Percentiles rank a stretch among this genome's conserved stretches.
Evolutionary conservation across 2,113 vertebrate genomes (phyloP).

Genomic region (Mormoops blainvillei): DNA sequence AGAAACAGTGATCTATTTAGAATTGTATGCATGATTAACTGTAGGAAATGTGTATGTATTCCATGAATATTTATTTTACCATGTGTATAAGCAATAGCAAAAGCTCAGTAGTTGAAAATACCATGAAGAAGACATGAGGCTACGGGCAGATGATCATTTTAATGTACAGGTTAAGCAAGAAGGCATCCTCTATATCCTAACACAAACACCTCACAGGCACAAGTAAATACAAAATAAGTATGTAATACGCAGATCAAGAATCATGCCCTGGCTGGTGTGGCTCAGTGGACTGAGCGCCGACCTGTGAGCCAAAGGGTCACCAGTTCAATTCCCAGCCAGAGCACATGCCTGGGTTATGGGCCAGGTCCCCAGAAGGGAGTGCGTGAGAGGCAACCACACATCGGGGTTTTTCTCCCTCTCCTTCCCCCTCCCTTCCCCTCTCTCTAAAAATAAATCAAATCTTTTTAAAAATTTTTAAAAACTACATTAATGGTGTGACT

Average conservation of each 20-base stretch:
- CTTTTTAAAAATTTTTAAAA: too few species aligned
- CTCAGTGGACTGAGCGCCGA: too few species aligned
- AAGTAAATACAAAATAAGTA: conserved; percentile 15
- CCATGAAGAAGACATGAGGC: conserved; percentile 50
- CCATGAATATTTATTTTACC: conserved; percentile 29
- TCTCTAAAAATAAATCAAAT: too few species aligned
- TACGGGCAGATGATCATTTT: conserved; percentile 78
- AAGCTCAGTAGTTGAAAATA: conserved; percentile 33
- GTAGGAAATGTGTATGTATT: conserved; percentile 14
- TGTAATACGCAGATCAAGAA: neutral
- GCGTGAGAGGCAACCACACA: too few species aligned
- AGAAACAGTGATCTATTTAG: conserved; percentile 17
- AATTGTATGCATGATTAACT: neutral
- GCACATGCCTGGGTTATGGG: too few species aligned
- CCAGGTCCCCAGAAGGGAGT: too few species aligned
- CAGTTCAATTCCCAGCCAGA: too few species aligned
- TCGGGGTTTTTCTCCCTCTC: too few species aligned
- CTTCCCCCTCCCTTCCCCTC: too few species aligned
- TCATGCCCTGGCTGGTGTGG: too few species aligned
- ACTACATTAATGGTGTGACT: neutral
- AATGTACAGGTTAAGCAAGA: neutral
- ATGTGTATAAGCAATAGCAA: conserved; percentile 23
- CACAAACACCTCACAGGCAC: neutral
- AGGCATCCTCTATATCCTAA: neutral
- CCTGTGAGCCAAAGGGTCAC: too few species aligned